Conservation (phyloP, 2,113 vertebrate species). For the Prunella himalayana region DNA sequence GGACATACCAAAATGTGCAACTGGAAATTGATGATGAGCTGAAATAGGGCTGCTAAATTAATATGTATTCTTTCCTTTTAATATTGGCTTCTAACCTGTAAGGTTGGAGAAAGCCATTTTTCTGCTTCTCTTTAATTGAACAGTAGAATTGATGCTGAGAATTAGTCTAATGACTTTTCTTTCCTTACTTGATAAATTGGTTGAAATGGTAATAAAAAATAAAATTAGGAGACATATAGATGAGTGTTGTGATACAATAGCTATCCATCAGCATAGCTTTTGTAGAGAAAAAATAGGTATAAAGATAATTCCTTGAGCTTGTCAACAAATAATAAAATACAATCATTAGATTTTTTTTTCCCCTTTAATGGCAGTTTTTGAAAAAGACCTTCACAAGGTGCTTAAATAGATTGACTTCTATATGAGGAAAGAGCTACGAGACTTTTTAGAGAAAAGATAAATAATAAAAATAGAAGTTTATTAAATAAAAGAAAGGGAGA, state of each 20-base stretch:
- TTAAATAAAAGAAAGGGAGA: neutral
- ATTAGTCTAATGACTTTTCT: conserved; percentile 60
- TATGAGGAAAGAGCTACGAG: neutral
- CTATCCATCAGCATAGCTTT: conserved; percentile 12
- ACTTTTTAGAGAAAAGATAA: neutral
- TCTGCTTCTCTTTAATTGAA: conserved; percentile 53
- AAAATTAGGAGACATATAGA: conserved; percentile 18
- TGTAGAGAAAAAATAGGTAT: neutral
- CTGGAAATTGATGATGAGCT: conserved; percentile 23
- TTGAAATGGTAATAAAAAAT: conserved; percentile 50
- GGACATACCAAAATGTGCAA: neutral
- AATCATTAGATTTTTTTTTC: neutral
- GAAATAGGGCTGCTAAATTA: neutral
- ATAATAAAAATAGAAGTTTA: neutral
- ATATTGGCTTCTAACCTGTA: conserved; percentile 36
- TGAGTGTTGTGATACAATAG: neutral
- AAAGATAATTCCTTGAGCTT: conserved; percentile 4
- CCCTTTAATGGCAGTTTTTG: neutral
- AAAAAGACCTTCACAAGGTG: neutral
- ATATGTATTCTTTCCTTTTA: conserved; percentile 22
- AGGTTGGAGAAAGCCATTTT: conserved; percentile 46
- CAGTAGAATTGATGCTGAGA: conserved; percentile 36
- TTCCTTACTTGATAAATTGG: conserved; percentile 40
- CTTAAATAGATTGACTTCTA: neutral
- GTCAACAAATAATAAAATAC: conserved; percentile 33